These are phyloP conservation scores for Drosophila gaucha DNA, from an alignment of 2,888 invertebrate species.

Conservation along the genomic window DNA sequence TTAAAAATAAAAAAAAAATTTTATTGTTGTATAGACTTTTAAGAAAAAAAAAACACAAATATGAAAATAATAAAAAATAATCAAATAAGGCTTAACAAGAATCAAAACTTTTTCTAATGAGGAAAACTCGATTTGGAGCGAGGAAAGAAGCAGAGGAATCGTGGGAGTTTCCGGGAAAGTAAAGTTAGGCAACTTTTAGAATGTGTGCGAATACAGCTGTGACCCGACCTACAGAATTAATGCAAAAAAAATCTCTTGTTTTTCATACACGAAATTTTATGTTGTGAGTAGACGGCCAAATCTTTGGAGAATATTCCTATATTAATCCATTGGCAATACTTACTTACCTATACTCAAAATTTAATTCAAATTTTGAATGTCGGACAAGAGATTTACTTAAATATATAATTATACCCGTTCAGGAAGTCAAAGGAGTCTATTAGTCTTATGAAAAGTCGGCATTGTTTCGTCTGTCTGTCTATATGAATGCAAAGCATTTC, in stretches of 20 bases:
- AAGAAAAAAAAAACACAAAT: not conserved
- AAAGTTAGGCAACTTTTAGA: constrained; percentile 9
- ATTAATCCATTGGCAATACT: not conserved
- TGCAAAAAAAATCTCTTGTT: not conserved
- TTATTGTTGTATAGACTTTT: too few relatives aligned
- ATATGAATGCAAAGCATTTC: too few relatives aligned
- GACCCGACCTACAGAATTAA: not conserved
- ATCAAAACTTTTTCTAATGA: too few relatives aligned
- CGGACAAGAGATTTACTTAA: too few relatives aligned
- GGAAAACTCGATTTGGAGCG: constrained; percentile 5
- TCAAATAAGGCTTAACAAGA: too few relatives aligned
- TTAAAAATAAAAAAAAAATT: not conserved
- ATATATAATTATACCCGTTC: too few relatives aligned
- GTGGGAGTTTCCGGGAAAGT: constrained; percentile 28
- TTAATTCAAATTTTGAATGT: not conserved
- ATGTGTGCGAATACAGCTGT: not conserved
- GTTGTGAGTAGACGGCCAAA: too few relatives aligned
- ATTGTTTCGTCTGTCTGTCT: too few relatives aligned
- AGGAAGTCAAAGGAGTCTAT: too few relatives aligned
- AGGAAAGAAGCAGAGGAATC: constrained; percentile 23
- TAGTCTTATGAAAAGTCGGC: too few relatives aligned
- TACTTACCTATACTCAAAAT: not conserved
- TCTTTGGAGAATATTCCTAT: not conserved
- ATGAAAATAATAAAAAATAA: not conserved
- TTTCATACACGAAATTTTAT: not conserved